phyloP scores from a whole-genome alignment of 2,113 vertebrate species.

The Ginglymostoma cirratum region DNA sequence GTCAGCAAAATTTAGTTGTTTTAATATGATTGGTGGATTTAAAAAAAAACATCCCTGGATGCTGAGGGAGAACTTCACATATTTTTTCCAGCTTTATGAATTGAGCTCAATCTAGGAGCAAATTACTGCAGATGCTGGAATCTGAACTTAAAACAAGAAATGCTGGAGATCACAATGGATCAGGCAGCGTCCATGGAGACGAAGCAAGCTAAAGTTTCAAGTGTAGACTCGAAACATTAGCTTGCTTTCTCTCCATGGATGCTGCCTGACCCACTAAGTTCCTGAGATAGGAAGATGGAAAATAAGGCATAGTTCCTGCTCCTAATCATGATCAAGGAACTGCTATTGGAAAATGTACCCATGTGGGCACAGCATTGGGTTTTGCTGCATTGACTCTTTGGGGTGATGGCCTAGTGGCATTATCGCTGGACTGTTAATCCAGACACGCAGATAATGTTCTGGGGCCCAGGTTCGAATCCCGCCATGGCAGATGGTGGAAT shows the following conservation, averaged over 20 bases:
- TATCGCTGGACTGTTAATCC: too few species aligned
- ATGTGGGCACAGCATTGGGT: not conserved
- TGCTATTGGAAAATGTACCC: not conserved
- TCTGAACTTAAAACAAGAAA: too few species aligned
- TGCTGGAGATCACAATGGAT: too few species aligned
- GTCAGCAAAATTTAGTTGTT: not conserved
- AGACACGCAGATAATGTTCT: too few species aligned
- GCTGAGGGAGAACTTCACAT: not conserved
- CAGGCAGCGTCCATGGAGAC: too few species aligned
- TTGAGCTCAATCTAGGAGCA: not conserved
- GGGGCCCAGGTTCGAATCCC: not conserved
- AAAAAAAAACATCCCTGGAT: not conserved
- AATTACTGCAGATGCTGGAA: too few species aligned
- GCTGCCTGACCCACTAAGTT: not conserved
- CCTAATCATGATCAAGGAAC: not conserved
- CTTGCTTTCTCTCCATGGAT: too few species aligned
- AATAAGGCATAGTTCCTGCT: not conserved
- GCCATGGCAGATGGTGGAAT: too few species aligned
- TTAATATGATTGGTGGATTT: not conserved
- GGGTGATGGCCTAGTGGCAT: not conserved
- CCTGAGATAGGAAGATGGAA: not conserved
- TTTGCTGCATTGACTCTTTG: not conserved
- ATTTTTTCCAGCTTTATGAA: not conserved
- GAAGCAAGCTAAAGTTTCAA: too few species aligned
- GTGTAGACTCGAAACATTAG: too few species aligned